Evolutionary conservation across 2,888 invertebrate species (phyloP), one percentile per base, ranked within the genome.

Genomic region (Scaptomyza caliginosa): DNA sequence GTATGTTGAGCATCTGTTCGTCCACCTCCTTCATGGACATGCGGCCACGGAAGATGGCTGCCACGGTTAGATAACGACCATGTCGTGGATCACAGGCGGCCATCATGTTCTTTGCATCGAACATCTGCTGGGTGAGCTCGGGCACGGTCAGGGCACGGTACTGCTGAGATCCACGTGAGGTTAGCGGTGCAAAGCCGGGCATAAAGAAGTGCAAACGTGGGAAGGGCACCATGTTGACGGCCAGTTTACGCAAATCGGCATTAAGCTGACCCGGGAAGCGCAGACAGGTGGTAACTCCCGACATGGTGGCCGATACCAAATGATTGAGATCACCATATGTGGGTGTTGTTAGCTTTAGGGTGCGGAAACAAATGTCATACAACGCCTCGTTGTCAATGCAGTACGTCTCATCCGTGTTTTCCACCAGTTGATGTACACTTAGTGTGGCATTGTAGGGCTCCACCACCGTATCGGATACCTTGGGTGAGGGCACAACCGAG

Each of bases 181-280:
- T 98, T 30, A 98, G 93, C 0, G 98, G 98, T 0, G 98, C 98
- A 92, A 98, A 98, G 11, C 98, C 98, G 46, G 97, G 97, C 96
- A 98, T 97, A 92, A 98, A 98, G 94, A 98, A 97, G 92, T 98
- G 97, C 43, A 98, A 94, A 90, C 98, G 96, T 2, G 98, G 98
- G 94, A 98, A 98, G 51, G 98, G 98, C 26, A 98, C 98, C 98
- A 98, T 98, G 93, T 98, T 98, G 57, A 98, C 97, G 39, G 97
- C 97, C 86, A 97, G 92, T 92, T 98, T 96, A 77, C 98, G 93
- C 72, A 98, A 93, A 92, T 98, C 98, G 38, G 98, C 97, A 92
- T 98, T 98, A 81, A 98, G 92, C 92, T 98, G 98, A 76, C 98
- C 98, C 8, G 98, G 98, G 93, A 98, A 98, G 76, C 96, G 92